Conservation (phyloP, 2,113 vertebrate genomes). For the Sylvicapra grimmia region DNA sequence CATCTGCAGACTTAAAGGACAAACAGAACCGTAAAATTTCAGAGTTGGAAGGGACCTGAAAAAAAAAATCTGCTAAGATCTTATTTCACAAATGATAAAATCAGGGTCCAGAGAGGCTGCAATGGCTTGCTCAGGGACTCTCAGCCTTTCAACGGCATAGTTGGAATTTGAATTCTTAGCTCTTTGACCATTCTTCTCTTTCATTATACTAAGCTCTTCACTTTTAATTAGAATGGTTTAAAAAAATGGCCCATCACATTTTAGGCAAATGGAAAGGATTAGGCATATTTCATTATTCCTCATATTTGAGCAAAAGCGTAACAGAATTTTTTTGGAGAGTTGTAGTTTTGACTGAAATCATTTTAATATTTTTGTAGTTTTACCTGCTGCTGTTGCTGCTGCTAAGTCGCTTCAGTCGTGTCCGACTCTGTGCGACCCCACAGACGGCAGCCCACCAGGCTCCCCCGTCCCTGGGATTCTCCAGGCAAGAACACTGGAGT, state of each 20-base stretch:
- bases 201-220: neutral
- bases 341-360: neutral
- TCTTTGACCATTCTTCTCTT: neutral
- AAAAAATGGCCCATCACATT: neutral
- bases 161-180: neutral
- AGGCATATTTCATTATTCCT: neutral
- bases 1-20: neutral
- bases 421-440: too few relatives aligned
- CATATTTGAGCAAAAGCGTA: neutral
- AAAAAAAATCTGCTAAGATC: neutral
- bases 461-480: too few relatives aligned
- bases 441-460: too few relatives aligned
- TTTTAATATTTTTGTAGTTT: neutral
- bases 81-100: neutral
- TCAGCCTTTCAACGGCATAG: neutral
- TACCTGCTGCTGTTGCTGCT: too few relatives aligned
- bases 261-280: neutral
- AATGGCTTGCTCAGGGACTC: neutral
- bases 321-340: neutral
- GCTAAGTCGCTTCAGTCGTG: too few relatives aligned
- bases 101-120: neutral
- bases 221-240: neutral
- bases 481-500: too few relatives aligned
- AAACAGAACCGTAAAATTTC: neutral
- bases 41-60: neutral